Base-by-base conservation (phyloP, 92 coral and sea anemone species). In the Virgularia gustaviana region DNA sequence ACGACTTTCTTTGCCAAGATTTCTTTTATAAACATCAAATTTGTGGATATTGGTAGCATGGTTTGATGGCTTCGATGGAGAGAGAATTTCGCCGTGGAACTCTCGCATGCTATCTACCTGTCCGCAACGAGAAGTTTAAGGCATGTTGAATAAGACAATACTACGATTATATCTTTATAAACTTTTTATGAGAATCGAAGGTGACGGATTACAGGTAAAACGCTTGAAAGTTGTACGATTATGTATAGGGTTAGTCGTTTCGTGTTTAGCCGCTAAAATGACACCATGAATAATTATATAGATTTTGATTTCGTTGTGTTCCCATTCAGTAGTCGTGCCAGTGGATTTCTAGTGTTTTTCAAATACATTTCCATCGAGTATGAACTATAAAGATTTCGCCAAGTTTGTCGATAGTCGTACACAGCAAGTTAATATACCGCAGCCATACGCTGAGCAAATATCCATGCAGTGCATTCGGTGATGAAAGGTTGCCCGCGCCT, bases 51-150 rank as follows among this genome's bases (percentile, higher is more conserved):
- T 10, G 9, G 36, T 0, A 32, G 13, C 41, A 31, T 59, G 23
- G 15, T 31, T 1, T 59, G 65, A 34, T 66, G 73, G 59, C 73
- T 66, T 66, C 73, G 3, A 64, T 34, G 53, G 33, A 44, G 38
- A 32, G 34, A 22, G 0, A 65, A 38, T 39, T 66, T 42, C 47
- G 20, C 61, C 43, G 41, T 31, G 32, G 23, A 51, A 49, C 0
- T 49, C 15, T 13, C 23, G 61, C 27, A 49, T 70, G 77, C 55
- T 51, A 55, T 18, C 65, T 35, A 36, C 65, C 29, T 53, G 65
- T 53, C 65, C 77, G 16, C 49, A 52, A 28, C 65, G 51, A 34
- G 65, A 55, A 71, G 37, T 54, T 71, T 71, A 63, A 71, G 65
- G 65, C 19, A 71, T 71, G 65, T 71, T 55, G 52, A 54, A 71